These are phyloP conservation scores for Poecilobothrus nobilitatus DNA, from an alignment of 2,888 invertebrate species.

Conservation along the genomic window DNA sequence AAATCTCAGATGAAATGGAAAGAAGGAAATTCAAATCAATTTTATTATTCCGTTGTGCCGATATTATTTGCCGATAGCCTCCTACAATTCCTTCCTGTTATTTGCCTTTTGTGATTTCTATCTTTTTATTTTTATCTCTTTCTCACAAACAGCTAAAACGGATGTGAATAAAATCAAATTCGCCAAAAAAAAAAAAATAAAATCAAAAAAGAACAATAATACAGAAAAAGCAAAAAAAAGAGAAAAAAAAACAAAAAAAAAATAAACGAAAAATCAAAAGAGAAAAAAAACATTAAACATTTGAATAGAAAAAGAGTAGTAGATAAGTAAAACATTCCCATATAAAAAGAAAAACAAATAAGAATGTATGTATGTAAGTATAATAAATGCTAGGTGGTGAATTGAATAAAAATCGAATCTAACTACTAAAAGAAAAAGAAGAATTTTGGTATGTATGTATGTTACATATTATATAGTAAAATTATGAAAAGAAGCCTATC, in stretches of 20 bases:
- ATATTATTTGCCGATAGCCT: slow-evolving; percentile 6
- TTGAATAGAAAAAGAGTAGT: too few species aligned
- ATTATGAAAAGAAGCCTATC: slow-evolving; percentile 1
- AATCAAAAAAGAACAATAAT: not conserved
- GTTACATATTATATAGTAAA: not conserved
- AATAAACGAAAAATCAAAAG: too few species aligned
- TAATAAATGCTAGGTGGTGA: too few species aligned
- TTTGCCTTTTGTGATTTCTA: slow-evolving; percentile 2
- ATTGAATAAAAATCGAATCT: too few species aligned
- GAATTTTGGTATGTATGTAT: not conserved
- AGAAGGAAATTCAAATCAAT: slow-evolving; percentile 10
- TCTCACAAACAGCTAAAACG: not conserved
- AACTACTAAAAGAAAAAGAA: too few species aligned
- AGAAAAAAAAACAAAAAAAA: not conserved
- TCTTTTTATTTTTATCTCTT: too few species aligned
- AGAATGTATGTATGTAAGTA: too few species aligned
- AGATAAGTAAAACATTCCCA: too few species aligned
- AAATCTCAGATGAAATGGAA: not conserved
- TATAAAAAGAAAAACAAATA: too few species aligned
- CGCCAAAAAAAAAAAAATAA: not conserved
- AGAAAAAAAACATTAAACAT: too few species aligned
- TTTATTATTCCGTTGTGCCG: slow-evolving; percentile 5
- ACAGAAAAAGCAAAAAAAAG: not conserved
- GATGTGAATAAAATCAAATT: not conserved
- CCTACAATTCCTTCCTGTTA: not conserved